A percentile compares a stretch with the other conserved stretches of the same genome.
Conservation (phyloP, 92 coral and sea anemone species). For the Phenganax stokvisi region DNA sequence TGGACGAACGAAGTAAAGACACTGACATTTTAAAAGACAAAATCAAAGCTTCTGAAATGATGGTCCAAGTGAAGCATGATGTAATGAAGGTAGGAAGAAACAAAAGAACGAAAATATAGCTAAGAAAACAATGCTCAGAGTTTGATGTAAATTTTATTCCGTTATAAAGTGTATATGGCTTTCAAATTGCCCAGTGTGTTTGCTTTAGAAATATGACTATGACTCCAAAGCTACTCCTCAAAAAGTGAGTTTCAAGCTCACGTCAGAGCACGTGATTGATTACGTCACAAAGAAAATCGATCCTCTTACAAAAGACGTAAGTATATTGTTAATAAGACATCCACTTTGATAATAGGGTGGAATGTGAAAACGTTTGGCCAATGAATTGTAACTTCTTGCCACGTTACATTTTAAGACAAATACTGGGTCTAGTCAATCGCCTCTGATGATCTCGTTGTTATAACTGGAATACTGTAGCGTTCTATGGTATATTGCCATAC, state of each 20-base stretch:
- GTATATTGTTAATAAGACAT: not conserved
- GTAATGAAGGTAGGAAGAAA: constrained; percentile 52
- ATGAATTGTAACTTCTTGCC: no score
- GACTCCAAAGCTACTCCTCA: constrained; percentile 23
- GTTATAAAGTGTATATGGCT: not conserved
- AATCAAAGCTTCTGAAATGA: constrained; percentile 57
- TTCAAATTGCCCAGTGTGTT: not conserved
- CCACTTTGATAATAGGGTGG: not conserved
- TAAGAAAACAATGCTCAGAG: no score
- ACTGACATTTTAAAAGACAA: constrained; percentile 59
- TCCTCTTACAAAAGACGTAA: constrained; percentile 34
- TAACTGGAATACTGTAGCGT: no score
- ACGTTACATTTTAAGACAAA: no score
- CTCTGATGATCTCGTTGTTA: no score
- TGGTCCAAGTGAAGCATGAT: constrained; percentile 63
- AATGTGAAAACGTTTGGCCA: not conserved
- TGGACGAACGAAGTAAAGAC: constrained; percentile 59
- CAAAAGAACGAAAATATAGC: not conserved
- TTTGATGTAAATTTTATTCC: no score
- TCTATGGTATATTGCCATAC: no score
- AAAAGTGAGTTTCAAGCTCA: constrained; percentile 10
- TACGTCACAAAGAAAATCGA: constrained; percentile 23
- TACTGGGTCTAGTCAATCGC: no score
- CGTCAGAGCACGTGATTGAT: constrained; percentile 9
- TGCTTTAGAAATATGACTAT: constrained; percentile 32